phyloP scores from a whole-genome alignment of 2,888 invertebrate genomes.

The Nephrotoma appendiculata region DNA sequence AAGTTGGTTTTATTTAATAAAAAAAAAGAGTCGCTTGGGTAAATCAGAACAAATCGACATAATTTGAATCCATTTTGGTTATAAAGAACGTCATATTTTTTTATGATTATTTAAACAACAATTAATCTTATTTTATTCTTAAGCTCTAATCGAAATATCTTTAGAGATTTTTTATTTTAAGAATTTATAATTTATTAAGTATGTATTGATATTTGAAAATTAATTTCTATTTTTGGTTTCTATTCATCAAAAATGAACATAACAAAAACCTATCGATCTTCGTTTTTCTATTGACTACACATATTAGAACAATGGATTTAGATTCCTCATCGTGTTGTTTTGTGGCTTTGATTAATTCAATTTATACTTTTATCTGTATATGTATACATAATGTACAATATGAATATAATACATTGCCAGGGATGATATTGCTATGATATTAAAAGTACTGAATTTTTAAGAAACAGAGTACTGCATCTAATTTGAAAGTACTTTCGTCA shows the following conservation, averaged over 20 bases:
- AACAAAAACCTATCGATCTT: neutral
- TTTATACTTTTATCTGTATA: neutral
- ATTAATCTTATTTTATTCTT: neutral
- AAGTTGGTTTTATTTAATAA: neutral
- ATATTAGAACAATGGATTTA: neutral
- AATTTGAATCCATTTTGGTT: neutral
- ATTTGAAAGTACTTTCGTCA: no score
- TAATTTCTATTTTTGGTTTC: neutral
- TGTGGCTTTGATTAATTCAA: neutral
- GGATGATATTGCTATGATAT: no score
- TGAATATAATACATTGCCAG: no score
- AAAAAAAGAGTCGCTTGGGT: neutral
- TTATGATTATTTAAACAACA: neutral
- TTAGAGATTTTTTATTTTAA: neutral
- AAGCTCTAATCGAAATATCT: neutral
- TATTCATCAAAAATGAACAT: neutral
- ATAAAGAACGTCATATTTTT: neutral
- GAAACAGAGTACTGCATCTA: no score
- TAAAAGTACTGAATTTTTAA: no score
- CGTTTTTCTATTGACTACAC: neutral
- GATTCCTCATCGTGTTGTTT: neutral
- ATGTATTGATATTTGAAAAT: neutral
- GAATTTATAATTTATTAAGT: neutral
- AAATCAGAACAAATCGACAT: neutral
- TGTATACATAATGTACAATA: neutral